phyloP scores from a whole-genome alignment of 2,113 vertebrate species.

The Gallinago paraguaiae region DNA sequence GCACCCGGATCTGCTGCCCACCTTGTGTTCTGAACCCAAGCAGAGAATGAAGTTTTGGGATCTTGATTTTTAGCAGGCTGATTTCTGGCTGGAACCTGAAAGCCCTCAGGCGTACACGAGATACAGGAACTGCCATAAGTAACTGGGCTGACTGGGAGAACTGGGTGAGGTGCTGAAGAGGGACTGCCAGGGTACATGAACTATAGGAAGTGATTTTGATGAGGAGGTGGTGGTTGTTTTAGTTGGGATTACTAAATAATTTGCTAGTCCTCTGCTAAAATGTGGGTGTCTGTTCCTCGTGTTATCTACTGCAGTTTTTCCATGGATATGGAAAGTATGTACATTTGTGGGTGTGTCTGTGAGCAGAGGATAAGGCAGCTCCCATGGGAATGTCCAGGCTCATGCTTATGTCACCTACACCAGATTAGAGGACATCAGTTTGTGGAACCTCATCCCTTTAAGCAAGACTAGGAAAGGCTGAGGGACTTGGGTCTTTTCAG shows the following conservation, averaged over 20 bases:
- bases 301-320: background rate
- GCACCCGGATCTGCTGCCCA: background rate
- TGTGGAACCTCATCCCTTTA: background rate
- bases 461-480: background rate
- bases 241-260: background rate
- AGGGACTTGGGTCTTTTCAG: too few species aligned
- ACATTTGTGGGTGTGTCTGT: background rate
- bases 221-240: background rate
- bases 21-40: background rate
- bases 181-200: background rate
- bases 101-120: background rate
- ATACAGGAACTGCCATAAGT: background rate
- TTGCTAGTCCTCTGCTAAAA: background rate
- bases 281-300: background rate
- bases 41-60: background rate
- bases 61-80: background rate
- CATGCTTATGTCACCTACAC: background rate
- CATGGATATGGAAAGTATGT: background rate
- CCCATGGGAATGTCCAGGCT: background rate
- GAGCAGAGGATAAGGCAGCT: background rate
- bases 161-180: background rate
- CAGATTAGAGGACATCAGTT: background rate
- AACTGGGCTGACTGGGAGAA: background rate
- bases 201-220: background rate
- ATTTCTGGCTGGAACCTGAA: background rate